Evolutionary conservation across 2,113 vertebrate genomes (phyloP).

Genomic region (Macquaria australasica): DNA sequence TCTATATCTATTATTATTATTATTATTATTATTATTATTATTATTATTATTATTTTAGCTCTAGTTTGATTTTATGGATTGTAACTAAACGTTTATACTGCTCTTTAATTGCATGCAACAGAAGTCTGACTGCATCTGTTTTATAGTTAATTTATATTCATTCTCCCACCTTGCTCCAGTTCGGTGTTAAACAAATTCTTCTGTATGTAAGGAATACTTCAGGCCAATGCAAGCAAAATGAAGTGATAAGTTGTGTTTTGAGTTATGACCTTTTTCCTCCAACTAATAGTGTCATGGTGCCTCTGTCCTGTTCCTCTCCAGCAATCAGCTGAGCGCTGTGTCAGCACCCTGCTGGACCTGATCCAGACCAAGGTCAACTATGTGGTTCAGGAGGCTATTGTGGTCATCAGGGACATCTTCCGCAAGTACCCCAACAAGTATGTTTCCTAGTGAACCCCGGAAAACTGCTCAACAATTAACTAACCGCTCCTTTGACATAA

Average conservation of each 20-base stretch:
- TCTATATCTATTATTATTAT: no score
- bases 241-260: neutral
- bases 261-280: neutral
- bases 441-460: constrained; percentile 45
- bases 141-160: neutral
- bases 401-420: constrained; percentile 98
- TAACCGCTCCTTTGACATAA: rapidly evolving
- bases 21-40: no score
- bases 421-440: constrained; percentile 99
- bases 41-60: no score
- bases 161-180: neutral
- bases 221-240: neutral
- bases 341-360: constrained; percentile 96
- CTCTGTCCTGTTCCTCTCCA: constrained; percentile 60
- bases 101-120: no score
- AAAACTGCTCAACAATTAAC: neutral
- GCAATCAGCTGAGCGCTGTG: constrained; percentile 99
- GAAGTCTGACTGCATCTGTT: neutral
- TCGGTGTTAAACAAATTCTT: neutral
- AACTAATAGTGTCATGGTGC: neutral
- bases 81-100: neutral
- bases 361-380: constrained; percentile 99
- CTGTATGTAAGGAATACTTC: neutral
- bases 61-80: no score
- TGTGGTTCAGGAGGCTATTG: constrained; percentile 97